Evolutionary conservation across 2,797 vertebrate genomes (phyloP).

Genomic region (Micromesistius poutassou): DNA sequence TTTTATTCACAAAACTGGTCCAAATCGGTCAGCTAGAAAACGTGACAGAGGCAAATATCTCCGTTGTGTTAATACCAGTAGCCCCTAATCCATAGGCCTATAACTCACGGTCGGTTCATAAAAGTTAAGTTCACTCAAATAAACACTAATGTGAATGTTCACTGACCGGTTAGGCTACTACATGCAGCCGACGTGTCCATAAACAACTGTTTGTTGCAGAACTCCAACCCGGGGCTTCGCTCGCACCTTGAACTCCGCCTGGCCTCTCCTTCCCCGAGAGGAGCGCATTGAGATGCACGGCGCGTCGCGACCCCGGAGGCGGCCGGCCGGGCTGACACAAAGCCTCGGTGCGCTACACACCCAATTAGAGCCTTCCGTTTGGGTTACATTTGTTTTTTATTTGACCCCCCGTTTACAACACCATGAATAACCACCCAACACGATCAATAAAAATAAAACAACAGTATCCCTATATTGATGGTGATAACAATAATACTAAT

Average conservation of each 20-base stretch:
- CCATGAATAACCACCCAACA: background rate
- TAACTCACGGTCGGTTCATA: background rate
- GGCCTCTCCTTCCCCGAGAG: conserved; percentile 50
- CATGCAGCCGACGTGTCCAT: background rate
- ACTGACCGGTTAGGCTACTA: background rate
- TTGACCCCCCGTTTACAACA: background rate
- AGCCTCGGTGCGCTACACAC: conserved; percentile 19
- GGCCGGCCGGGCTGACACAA: conserved; percentile 40
- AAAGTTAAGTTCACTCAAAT: background rate
- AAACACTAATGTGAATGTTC: background rate
- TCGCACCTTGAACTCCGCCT: conserved; percentile 49
- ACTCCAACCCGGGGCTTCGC: conserved; percentile 27
- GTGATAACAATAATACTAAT: background rate
- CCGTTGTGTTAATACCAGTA: background rate
- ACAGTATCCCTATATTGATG: background rate
- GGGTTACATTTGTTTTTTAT: background rate
- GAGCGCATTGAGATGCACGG: conserved; percentile 56
- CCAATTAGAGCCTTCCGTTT: conserved; percentile 10
- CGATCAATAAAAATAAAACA: background rate
- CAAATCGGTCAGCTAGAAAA: background rate
- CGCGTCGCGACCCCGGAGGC: conserved; percentile 44
- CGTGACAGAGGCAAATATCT: background rate
- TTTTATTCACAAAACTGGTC: background rate
- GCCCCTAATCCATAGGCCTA: background rate
- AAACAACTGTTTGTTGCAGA: background rate